Evolutionary conservation across 2,797 vertebrate genomes (phyloP), one percentile per base, ranked within the genome.

Genomic region (Thunnus albacares): DNA sequence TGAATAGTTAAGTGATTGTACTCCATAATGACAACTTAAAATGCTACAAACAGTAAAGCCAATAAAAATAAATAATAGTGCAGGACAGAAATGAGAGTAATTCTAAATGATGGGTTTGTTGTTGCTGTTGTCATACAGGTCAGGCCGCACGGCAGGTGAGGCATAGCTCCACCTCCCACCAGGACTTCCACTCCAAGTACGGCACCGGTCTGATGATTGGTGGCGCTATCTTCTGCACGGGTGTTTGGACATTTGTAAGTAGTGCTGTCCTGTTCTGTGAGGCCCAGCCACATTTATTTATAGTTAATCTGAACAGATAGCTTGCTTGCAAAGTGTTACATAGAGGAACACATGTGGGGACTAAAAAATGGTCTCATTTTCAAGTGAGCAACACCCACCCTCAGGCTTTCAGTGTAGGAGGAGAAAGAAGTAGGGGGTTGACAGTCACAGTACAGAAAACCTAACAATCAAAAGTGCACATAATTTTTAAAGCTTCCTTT

Each of bases 171-270:
- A 83, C 81, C 0, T 30, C 11, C 1, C 24, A 45, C 0, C 26
- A 38, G 0, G 45, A 87, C 35, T 96, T 96, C 83, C 95, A 96
- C 73, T 0, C 65, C 0, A 95, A 96, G 80, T 96, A 96, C 1
- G 95, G 96, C 58, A 83, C 6, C 0, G 75, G 81, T 0, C 0
- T 96, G 28, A 0, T 96, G 71, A 0, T 88, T 0, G 56, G 90
- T 1, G 95, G 96, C 20, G 7, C 5, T 0, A 62, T 41, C 33
- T 96, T 96, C 91, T 96, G 94, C 65, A 24, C 28, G 0, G n/a
- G 68, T 2, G 86, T 96, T 52, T 96, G 95, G 96, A 0, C 38
- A 71, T 96, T 92, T 2, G 95, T 96, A 88, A 94, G 96, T 92
- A 17, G 53, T 53, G 17, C 18, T 18, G 20, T 49, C 3, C 18